Conservation (phyloP, 1,140 invertebrate species). For the Aplysia californica region DNA sequence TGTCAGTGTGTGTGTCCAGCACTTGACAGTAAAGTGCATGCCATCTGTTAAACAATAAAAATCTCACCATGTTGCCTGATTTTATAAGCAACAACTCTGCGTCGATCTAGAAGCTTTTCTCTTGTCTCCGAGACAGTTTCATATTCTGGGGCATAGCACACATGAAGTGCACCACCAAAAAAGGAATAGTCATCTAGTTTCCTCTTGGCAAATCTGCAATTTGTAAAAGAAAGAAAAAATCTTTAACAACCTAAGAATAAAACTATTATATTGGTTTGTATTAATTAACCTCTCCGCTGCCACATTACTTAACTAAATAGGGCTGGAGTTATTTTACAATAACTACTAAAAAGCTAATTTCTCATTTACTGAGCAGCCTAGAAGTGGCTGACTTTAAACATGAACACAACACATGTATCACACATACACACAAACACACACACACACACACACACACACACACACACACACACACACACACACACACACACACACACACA, state of each 20-base stretch:
- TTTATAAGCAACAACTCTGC: constrained; percentile 63
- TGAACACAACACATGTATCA: too few relatives aligned
- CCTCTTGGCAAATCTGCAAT: constrained; percentile 78
- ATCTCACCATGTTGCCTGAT: constrained; percentile 48
- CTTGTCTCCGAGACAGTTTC: constrained; percentile 81
- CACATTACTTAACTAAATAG: too few relatives aligned
- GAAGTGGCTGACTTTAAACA: too few relatives aligned
- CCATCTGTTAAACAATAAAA: not conserved
- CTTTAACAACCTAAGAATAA: not conserved
- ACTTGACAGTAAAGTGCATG: not conserved
- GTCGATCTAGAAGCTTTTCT: constrained; percentile 79
- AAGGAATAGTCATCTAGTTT: constrained; percentile 86
- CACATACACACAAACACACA: too few relatives aligned
- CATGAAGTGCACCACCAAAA: constrained; percentile 85
- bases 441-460: too few relatives aligned
- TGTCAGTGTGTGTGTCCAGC: not conserved
- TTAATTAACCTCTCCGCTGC: not conserved
- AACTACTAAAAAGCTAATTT: too few relatives aligned
- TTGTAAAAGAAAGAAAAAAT: not conserved
- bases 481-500: too few relatives aligned
- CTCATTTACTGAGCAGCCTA: too few relatives aligned
- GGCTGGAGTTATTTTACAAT: too few relatives aligned
- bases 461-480: too few relatives aligned
- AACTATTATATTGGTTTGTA: not conserved
- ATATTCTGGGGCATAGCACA: constrained; percentile 91